phyloP scores from a whole-genome alignment of 2,113 vertebrate genomes.

The Channa maculata region DNA sequence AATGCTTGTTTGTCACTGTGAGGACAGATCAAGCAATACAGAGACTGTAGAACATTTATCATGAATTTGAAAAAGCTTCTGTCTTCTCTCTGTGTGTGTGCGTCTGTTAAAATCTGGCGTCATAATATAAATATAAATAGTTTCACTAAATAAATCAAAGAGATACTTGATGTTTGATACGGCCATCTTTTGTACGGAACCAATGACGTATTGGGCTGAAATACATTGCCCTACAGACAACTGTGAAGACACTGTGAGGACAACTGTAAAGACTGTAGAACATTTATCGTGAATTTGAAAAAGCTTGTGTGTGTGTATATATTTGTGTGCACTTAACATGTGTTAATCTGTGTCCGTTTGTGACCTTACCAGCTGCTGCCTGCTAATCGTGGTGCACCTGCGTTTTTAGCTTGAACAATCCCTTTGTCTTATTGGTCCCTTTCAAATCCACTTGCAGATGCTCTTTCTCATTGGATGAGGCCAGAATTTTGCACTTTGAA shows the following conservation, averaged over 20 bases:
- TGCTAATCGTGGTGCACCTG: constrained; percentile 72
- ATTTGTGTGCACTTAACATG: not conserved
- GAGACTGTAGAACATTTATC: constrained; percentile 36
- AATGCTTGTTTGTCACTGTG: constrained; percentile 19
- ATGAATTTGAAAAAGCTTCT: constrained; percentile 33
- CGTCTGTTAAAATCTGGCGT: not conserved
- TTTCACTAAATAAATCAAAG: too few species aligned
- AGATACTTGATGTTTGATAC: too few species aligned
- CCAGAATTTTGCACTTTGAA: constrained; percentile 48
- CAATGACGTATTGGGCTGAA: too few species aligned
- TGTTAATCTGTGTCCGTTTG: constrained; percentile 25
- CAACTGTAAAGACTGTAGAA: too few species aligned
- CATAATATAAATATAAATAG: too few species aligned
- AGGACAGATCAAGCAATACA: constrained; percentile 38
- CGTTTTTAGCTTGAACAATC: constrained; percentile 56
- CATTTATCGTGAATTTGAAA: too few species aligned
- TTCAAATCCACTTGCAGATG: constrained; percentile 62
- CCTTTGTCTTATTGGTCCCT: constrained; percentile 65
- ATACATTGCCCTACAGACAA: too few species aligned
- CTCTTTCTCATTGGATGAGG: constrained; percentile 42
- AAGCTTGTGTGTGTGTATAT: not conserved
- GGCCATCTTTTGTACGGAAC: too few species aligned
- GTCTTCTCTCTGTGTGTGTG: constrained; percentile 13
- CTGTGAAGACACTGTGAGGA: too few species aligned
- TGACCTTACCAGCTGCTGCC: constrained; percentile 73